A percentile compares a stretch with the other conserved stretches of the same genome.
Evolutionary conservation across 2,888 invertebrate genomes (phyloP).

Genomic region (Noctua comes): DNA sequence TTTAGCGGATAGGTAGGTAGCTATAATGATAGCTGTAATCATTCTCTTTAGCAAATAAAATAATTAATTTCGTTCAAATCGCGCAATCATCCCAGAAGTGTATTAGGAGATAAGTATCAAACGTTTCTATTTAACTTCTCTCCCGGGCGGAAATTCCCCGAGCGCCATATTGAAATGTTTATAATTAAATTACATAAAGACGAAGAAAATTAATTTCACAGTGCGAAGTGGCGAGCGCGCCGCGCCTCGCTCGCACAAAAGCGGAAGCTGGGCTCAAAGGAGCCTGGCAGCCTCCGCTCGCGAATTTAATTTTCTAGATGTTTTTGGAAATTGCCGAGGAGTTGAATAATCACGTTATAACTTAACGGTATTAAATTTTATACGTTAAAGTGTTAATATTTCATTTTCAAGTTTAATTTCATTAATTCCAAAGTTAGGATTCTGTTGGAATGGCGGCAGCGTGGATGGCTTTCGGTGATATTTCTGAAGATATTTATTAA

Average conservation of each 20-base stretch:
- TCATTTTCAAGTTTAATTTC: slow-evolving; percentile 91
- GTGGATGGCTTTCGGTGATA: slow-evolving; percentile 71
- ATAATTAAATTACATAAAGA: slow-evolving; percentile 91
- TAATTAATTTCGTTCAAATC: slow-evolving; percentile 86
- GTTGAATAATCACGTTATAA: slow-evolving; percentile 91
- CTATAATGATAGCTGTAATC: slow-evolving; percentile 64
- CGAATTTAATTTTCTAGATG: slow-evolving; percentile 90
- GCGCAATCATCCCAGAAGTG: slow-evolving; percentile 89
- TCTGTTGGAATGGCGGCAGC: slow-evolving; percentile 72
- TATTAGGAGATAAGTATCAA: slow-evolving; percentile 90
- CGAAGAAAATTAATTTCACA: slow-evolving; percentile 91
- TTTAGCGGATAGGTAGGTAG: slow-evolving; percentile 39
- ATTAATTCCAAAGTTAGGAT: slow-evolving; percentile 89
- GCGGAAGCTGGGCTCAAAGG: slow-evolving; percentile 85
- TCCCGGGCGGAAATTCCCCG: slow-evolving; percentile 88
- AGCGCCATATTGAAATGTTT: slow-evolving; percentile 91
- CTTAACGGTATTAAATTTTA: slow-evolving; percentile 90
- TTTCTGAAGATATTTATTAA: slow-evolving; percentile 72
- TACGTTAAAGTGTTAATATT: slow-evolving; percentile 91
- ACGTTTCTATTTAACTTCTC: slow-evolving; percentile 90
- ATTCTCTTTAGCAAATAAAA: slow-evolving; percentile 74
- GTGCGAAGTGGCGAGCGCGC: slow-evolving; percentile 87
- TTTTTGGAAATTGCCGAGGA: slow-evolving; percentile 88
- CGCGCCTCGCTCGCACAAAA: slow-evolving; percentile 78
- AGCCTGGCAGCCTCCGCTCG: slow-evolving; percentile 80